These are phyloP conservation scores for Cuniculus paca DNA, from an alignment of 2,797 vertebrate genomes.

Conservation along the genomic window DNA sequence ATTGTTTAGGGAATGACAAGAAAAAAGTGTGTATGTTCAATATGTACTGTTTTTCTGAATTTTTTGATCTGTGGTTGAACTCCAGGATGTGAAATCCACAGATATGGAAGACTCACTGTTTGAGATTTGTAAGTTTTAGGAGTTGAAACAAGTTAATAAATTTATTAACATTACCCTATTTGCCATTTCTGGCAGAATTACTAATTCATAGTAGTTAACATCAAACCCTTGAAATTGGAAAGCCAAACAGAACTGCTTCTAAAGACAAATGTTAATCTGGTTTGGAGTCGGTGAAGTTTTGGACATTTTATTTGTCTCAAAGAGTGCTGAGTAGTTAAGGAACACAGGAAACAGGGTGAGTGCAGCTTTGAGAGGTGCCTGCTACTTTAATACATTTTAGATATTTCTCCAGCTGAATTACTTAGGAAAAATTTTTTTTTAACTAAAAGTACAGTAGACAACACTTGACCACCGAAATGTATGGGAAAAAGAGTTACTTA, in stretches of 20 bases:
- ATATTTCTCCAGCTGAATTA: conserved; percentile 3
- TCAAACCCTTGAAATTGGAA: conserved; percentile 15
- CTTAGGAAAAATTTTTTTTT: not conserved
- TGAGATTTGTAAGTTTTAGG: not conserved
- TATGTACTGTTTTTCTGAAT: not conserved
- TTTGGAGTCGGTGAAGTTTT: not conserved
- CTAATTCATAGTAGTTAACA: not conserved
- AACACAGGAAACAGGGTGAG: not conserved
- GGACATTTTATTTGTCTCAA: not conserved
- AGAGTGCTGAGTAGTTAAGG: not conserved
- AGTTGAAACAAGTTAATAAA: not conserved
- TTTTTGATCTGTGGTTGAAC: not conserved
- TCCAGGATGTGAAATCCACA: not conserved
- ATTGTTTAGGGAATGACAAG: not conserved
- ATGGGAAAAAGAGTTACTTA: not conserved
- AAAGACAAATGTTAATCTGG: not conserved
- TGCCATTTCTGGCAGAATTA: not conserved
- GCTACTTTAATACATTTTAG: not conserved
- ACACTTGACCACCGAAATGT: not conserved
- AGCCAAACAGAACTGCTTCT: conserved; percentile 1
- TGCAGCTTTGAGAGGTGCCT: not conserved
- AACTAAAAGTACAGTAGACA: not conserved
- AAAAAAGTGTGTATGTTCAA: not conserved
- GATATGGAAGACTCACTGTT: not conserved
- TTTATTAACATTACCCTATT: not conserved